Evolutionary conservation across 2,888 invertebrate species (phyloP), one percentile per base, ranked within the genome.

Genomic region (Diarsia rubi): DNA sequence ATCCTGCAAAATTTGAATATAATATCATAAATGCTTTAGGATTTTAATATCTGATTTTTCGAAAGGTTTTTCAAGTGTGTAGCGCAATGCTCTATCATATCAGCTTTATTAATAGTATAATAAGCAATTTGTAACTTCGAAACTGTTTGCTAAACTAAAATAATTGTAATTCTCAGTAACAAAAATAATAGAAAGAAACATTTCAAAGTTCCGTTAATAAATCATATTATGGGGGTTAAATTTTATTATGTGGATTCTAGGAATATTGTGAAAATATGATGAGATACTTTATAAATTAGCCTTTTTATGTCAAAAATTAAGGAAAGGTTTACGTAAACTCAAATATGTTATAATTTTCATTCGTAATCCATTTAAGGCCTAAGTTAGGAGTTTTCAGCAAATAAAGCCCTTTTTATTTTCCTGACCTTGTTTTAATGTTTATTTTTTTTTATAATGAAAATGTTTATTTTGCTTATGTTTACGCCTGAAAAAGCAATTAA

Each of bases 401-500:
- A 83, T 78, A 74, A 74, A 52, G 8, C 64, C n/a, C 52, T 80
- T 71, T n/a, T 75, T 72, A 70, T 75, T 57, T 64, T n/a, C 19
- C 47, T 75, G 52, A 45, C 60, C 81, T 69, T 67, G 62, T 70
- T 68, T 64, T 42, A 69, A 78, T 62, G 64, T 73, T 73, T 54
- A 37, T 49, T 67, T 83, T 80, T n/a, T 54, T 79, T 69, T 49
- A 63, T 49, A 66, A 63, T 69, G 12, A 59, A 64, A 72, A 49
- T 63, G 68, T 74, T 70, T 79, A 83, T 79, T 79, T 54, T 69
- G 66, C 44, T 75, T 69, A 69, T 69, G 64, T 83, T 79, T 54
- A 69, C 27, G 63, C 54, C n/a, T 67, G 27, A 60, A 60, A 62
- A 67, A 60, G 76, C 69, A 75, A 84, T 80, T 64, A 82, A 80